These are phyloP conservation scores for Chloroceryle inda DNA, from an alignment of 2,797 vertebrate genomes.

Conservation along the genomic window DNA sequence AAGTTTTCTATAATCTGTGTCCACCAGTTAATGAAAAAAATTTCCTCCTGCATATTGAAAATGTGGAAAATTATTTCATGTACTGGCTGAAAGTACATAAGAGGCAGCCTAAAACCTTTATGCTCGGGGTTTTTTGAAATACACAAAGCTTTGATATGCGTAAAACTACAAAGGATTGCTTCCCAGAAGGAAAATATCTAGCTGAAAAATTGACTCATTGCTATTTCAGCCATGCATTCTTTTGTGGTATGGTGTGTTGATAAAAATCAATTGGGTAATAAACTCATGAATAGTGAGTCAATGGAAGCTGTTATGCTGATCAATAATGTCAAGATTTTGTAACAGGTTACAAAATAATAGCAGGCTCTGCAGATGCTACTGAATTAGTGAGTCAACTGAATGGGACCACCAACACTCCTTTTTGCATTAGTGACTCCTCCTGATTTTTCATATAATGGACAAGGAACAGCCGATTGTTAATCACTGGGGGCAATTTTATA, in stretches of 20 bases:
- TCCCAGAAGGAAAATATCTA: background rate
- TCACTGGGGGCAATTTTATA: background rate
- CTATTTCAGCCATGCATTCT: background rate
- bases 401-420: background rate
- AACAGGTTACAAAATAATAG: constrained; percentile 12
- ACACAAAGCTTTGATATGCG: background rate
- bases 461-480: background rate
- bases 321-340: constrained; percentile 16
- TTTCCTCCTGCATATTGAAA: background rate
- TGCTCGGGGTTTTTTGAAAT: background rate
- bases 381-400: background rate
- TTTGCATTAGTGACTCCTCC: background rate
- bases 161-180: background rate
- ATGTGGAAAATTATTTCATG: background rate
- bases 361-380: rapidly evolving
- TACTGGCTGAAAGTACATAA: background rate
- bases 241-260: background rate
- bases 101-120: background rate
- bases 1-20: constrained; percentile 3
- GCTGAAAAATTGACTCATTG: background rate
- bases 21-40: background rate
- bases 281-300: constrained; percentile 3
- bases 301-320: constrained; percentile 11
- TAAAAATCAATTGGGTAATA: constrained; percentile 38
- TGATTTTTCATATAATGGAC: background rate